Evolutionary conservation across 2,113 vertebrate species (phyloP), one percentile per base, ranked within the genome.

Genomic region (Trinectes maculatus): DNA sequence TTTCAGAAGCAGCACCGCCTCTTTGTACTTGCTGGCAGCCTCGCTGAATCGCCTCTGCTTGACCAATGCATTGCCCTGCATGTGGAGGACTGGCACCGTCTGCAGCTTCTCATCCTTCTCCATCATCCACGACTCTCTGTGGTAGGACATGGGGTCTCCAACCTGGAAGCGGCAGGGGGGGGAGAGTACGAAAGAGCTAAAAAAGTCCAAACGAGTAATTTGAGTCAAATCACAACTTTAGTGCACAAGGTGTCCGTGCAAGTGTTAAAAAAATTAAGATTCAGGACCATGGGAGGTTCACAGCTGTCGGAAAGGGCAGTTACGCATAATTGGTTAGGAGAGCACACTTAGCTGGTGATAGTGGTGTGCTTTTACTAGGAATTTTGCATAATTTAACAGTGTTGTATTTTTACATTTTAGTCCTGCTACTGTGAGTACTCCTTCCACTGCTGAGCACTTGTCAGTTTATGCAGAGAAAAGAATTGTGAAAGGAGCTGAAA

Each of bases 91-190:
- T 0, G 95, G 95, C 65, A 96, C 94, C 0, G 63, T 90, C 1
- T 89, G 77, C 81, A 96, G 86, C 89, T 96, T 95, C 87, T 96
- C 95, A 47, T 96, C 94, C 29, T 93, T 95, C 58, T 86, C 95
- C 95, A 96, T 95, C 83, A 95, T 94, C 95, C 95, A 96, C 0
- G 95, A 95, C 82, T 96, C 95, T 3, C 93, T 91, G 43, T 93
- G 90, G 87, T 96, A 96, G 0, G 94, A 94, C 0, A 92, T 87
- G 33, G 94, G 93, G 25, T 95, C 95, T 40, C 94, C 95, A 29
- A 96, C 95, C 95, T 95, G 82, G 42, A 8, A 25, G 49, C 52
- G 48, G 46, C 49, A 49, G 44, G 65, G 64, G 21, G 28, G 13
- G 13, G 36, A 36, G 29, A 31, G 43, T 2, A 39, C 15, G 51